Percentiles rank a stretch among this genome's conserved stretches.
These are phyloP conservation scores for Zaprionus ghesquierei DNA, from an alignment of 1,140 invertebrate genomes.

Conservation along the genomic window DNA sequence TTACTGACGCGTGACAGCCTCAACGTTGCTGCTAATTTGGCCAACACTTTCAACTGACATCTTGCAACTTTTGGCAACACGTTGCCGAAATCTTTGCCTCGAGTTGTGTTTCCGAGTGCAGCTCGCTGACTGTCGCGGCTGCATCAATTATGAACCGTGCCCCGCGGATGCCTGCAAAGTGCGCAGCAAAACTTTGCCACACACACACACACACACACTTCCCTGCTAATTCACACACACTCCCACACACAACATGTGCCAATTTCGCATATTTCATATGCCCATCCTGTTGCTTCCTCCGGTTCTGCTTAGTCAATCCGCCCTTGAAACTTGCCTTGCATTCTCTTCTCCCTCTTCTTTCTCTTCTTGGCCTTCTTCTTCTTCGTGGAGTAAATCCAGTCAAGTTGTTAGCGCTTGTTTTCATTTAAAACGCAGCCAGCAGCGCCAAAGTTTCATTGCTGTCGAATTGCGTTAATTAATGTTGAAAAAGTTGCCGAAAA, in stretches of 20 bases:
- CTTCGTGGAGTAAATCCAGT: slow-evolving; percentile 27
- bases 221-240: background rate
- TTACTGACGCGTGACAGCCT: slow-evolving; percentile 52
- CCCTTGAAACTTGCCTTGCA: slow-evolving; percentile 22
- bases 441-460: slow-evolving; percentile 25
- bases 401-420: slow-evolving; percentile 60
- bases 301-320: too few relatives aligned
- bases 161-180: slow-evolving; percentile 51
- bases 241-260: slow-evolving; percentile 12
- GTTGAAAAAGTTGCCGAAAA: slow-evolving; percentile 49
- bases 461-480: slow-evolving; percentile 67
- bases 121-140: slow-evolving; percentile 23
- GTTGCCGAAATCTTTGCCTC: slow-evolving; percentile 25
- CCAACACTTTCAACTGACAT: slow-evolving; percentile 66
- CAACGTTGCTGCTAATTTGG: slow-evolving; percentile 64
- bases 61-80: slow-evolving; percentile 48
- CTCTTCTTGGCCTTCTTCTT: slow-evolving; percentile 15
- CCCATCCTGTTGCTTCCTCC: too few relatives aligned
- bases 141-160: slow-evolving; percentile 67
- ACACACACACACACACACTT: slow-evolving; percentile 16
- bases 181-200: slow-evolving; percentile 57
- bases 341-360: slow-evolving; percentile 1
- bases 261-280: background rate
- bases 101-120: slow-evolving; percentile 12
- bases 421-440: slow-evolving; percentile 26